Percentiles rank a stretch among this genome's conserved stretches.
Evolutionary conservation across 2,113 vertebrate genomes (phyloP).

Genomic region (Cygnus buccinator): DNA sequence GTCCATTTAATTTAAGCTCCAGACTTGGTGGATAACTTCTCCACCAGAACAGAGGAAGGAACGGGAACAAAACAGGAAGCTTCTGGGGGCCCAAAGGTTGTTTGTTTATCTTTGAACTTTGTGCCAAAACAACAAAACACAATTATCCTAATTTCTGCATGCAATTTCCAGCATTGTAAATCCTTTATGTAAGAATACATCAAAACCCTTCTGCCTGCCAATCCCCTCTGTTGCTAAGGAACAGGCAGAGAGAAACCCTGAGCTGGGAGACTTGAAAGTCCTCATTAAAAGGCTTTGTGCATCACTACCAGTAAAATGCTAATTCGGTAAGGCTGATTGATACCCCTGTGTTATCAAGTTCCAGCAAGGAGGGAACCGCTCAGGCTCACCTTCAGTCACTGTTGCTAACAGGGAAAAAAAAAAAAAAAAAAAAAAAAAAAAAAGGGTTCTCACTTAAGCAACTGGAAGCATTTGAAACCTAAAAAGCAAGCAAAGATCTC

Average conservation of each 20-base stretch:
- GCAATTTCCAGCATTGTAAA: slow-evolving; percentile 63
- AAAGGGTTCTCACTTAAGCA: slow-evolving; percentile 68
- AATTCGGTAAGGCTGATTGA: slow-evolving; percentile 73
- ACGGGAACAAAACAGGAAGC: neutral
- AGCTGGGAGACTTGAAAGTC: slow-evolving; percentile 69
- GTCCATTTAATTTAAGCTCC: neutral
- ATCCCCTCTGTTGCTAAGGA: slow-evolving; percentile 78
- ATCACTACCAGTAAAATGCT: slow-evolving; percentile 75
- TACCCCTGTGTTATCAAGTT: slow-evolving; percentile 61
- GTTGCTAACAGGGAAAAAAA: neutral
- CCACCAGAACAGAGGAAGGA: neutral
- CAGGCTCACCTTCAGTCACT: slow-evolving; percentile 47
- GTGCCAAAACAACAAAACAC: slow-evolving; percentile 67
- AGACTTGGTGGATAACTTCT: neutral
- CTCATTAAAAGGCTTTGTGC: slow-evolving; percentile 78
- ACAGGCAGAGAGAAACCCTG: slow-evolving; percentile 61
- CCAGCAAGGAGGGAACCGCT: slow-evolving; percentile 47
- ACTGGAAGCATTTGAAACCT: slow-evolving; percentile 27
- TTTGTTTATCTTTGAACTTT: slow-evolving; percentile 74
- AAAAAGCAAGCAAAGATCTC: neutral
- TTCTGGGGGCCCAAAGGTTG: slow-evolving; percentile 45
- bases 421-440: neutral
- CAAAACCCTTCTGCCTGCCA: slow-evolving; percentile 74
- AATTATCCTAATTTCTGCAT: slow-evolving; percentile 70
- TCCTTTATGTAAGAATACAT: slow-evolving; percentile 68